A percentile compares a stretch with the other conserved stretches of the same genome.
Evolutionary conservation across 2,797 vertebrate genomes (phyloP).

Genomic region (Tokudaia muenninki): DNA sequence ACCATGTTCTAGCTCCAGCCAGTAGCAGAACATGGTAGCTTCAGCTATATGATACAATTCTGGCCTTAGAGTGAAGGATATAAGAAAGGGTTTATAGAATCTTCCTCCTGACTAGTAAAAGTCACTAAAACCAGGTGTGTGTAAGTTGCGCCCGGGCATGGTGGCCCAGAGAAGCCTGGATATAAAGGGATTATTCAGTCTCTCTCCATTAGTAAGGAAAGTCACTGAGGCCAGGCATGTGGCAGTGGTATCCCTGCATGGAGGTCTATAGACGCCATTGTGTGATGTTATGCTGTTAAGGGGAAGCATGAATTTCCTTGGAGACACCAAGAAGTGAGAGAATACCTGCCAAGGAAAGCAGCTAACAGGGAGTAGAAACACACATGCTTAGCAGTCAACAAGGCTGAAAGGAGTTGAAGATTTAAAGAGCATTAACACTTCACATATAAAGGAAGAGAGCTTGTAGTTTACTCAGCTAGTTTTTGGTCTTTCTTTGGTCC

Average conservation of each 20-base stretch:
- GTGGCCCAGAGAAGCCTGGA: not conserved
- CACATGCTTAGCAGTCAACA: not conserved
- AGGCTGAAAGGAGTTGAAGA: not conserved
- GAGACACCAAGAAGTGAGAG: not conserved
- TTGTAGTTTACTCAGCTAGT: too few species aligned
- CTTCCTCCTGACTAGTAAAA: not conserved
- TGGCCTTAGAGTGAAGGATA: not conserved
- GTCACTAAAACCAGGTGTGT: not conserved
- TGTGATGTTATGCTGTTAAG: not conserved
- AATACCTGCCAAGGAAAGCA: not conserved
- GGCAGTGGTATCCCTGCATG: not conserved
- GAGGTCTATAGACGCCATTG: not conserved
- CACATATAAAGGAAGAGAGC: not conserved
- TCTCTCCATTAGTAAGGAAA: not conserved
- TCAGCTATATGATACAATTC: not conserved
- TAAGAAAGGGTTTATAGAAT: not conserved
- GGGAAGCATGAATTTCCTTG: not conserved
- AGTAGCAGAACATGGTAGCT: not conserved
- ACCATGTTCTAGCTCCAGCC: not conserved
- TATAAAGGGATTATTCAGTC: not conserved
- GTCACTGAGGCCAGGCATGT: not conserved
- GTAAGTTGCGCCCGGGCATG: too few species aligned
- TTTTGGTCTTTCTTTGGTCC: too few species aligned
- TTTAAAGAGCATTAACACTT: not conserved
- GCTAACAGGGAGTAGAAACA: not conserved